Evolutionary conservation across 2,888 invertebrate genomes (phyloP).

Genomic region (Cloeon dipterum): DNA sequence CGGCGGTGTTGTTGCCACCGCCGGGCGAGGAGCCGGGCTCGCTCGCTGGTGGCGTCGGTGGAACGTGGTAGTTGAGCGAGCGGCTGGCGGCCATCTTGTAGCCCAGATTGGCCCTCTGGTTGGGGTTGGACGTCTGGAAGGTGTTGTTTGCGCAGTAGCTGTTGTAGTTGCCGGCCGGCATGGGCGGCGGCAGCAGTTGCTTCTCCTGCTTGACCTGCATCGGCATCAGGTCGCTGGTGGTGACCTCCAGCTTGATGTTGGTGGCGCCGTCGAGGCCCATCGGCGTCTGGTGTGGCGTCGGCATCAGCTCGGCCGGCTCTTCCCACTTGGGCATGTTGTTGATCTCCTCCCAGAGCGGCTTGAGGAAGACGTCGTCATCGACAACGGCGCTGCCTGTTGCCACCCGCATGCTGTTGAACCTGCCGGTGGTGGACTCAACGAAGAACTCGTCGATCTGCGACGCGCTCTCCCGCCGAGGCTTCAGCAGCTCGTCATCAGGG

Average conservation of each 20-base stretch:
- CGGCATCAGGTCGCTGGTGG: constrained; percentile 27
- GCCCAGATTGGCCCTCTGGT: neutral
- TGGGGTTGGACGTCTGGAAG: too few relatives aligned
- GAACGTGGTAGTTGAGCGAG: constrained; percentile 52
- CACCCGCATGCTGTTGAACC: constrained; percentile 2
- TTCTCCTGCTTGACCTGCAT: constrained; percentile 54
- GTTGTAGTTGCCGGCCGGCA: too few relatives aligned
- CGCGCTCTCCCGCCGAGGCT: constrained; percentile 32
- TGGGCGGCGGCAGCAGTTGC: too few relatives aligned
- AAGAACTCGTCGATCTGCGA: constrained; percentile 43
- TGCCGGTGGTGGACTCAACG: constrained; percentile 11
- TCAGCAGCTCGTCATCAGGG: constrained; percentile 13
- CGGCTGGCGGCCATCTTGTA: neutral
- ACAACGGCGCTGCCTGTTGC: constrained; percentile 16
- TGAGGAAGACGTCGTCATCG: constrained; percentile 67
- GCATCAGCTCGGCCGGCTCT: constrained; percentile 29
- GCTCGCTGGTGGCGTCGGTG: constrained; percentile 42
- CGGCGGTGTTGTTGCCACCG: neutral
- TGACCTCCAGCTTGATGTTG: neutral
- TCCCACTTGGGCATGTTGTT: constrained; percentile 75
- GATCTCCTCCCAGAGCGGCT: constrained; percentile 75
- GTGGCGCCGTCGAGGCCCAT: too few relatives aligned
- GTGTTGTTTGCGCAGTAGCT: too few relatives aligned
- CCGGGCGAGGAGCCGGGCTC: neutral
- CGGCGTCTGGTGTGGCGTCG: constrained; percentile 27